phyloP scores from a whole-genome alignment of 2,888 invertebrate genomes.

The Drosophila anomelani region DNA sequence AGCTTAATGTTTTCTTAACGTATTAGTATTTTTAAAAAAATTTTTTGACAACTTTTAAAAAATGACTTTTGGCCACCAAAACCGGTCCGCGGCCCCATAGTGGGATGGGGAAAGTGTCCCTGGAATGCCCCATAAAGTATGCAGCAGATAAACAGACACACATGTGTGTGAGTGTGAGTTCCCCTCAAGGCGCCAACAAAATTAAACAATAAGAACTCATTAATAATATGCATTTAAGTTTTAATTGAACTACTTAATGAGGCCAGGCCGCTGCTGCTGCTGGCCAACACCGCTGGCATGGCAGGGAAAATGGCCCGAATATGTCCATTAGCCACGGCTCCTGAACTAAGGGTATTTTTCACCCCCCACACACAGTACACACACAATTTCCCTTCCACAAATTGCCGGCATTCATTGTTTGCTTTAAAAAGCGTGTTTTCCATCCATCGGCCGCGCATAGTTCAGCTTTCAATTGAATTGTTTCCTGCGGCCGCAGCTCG shows the following conservation, averaged over 20 bases:
- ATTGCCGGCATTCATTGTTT: constrained; percentile 28
- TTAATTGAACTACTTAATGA: constrained; percentile 78
- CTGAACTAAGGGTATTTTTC: constrained; percentile 15
- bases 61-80: too few relatives aligned
- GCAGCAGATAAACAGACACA: constrained; percentile 33
- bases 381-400: constrained; percentile 17
- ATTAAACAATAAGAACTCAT: constrained; percentile 78
- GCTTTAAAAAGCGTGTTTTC: constrained; percentile 27
- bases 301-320: constrained; percentile 55
- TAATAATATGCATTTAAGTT: constrained; percentile 78
- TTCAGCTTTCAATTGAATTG: constrained; percentile 66
- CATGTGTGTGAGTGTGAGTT: constrained; percentile 9
- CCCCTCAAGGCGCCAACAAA: constrained; percentile 58
- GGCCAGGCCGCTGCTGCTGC: constrained; percentile 9
- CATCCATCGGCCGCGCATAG: constrained; percentile 27
- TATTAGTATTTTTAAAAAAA: too few relatives aligned
- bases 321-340: constrained; percentile 37
- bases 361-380: background rate
- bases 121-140: constrained; percentile 61
- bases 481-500: constrained; percentile 40
- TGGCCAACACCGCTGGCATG: constrained; percentile 25
- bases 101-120: background rate
- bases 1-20: too few relatives aligned
- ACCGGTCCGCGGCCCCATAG: too few relatives aligned
- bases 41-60: too few relatives aligned